phyloP scores from a whole-genome alignment of 2,797 vertebrate species.

The Sparus aurata region DNA sequence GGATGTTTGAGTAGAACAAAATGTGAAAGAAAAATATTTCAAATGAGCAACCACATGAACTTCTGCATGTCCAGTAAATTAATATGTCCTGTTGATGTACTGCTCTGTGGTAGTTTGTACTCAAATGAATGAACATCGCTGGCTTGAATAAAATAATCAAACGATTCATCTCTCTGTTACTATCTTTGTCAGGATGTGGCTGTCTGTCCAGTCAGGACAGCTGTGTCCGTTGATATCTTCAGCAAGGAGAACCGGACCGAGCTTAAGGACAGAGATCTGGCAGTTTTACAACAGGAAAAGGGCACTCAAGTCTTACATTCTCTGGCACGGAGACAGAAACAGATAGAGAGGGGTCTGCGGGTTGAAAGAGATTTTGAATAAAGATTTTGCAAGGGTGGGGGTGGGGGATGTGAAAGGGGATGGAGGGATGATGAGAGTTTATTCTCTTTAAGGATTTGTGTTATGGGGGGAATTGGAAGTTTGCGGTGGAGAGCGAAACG shows the following conservation, averaged over 20 bases:
- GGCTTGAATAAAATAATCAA: constrained; percentile 52
- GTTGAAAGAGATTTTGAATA: constrained; percentile 34
- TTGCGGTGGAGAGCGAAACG: constrained; percentile 24
- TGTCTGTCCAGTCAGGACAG: constrained; percentile 63
- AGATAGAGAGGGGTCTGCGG: constrained; percentile 13
- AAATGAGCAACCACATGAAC: constrained; percentile 5
- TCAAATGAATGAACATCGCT: constrained; percentile 41
- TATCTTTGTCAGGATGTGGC: constrained; percentile 68
- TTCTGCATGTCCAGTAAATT: neutral
- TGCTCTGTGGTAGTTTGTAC: constrained; percentile 7
- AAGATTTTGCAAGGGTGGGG: constrained; percentile 8
- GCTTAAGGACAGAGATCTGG: constrained; percentile 65
- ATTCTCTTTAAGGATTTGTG: constrained; percentile 11
- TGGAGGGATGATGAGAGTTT: constrained; percentile 8
- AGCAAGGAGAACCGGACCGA: constrained; percentile 58
- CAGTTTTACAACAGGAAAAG: constrained; percentile 73
- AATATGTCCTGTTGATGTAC: constrained; percentile 9
- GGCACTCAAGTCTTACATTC: constrained; percentile 67
- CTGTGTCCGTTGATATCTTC: constrained; percentile 77
- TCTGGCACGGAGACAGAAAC: constrained; percentile 43
- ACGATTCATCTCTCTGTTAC: constrained; percentile 66
- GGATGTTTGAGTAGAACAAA: constrained; percentile 17
- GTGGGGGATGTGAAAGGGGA: constrained; percentile 7
- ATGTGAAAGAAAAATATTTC: neutral
- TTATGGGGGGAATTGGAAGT: constrained; percentile 12